Conservation (phyloP, 1,140 invertebrate species). For the Bombyx mori region DNA sequence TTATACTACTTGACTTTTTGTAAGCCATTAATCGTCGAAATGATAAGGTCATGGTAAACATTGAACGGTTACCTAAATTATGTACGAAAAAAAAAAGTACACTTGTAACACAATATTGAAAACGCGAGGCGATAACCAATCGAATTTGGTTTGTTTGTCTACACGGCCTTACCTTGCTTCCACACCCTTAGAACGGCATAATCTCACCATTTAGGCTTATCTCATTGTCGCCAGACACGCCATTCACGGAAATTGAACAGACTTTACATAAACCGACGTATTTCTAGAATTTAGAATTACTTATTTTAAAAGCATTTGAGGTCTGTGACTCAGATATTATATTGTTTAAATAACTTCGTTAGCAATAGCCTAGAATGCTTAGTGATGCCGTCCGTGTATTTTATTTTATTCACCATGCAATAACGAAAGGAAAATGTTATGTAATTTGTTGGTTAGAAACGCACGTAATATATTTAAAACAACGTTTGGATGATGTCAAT, state of each 20-base stretch:
- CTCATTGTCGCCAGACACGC: conserved; percentile 19
- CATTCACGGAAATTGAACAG: conserved; percentile 24
- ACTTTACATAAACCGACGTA: conserved; percentile 31
- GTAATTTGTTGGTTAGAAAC: conserved; percentile 4
- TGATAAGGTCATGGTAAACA: too few species aligned
- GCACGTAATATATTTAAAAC: conserved; percentile 11
- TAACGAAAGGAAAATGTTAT: neutral
- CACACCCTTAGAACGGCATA: conserved; percentile 14
- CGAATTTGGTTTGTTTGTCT: neutral
- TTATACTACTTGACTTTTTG: too few species aligned
- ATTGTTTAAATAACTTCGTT: conserved; percentile 11
- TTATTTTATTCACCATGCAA: conserved; percentile 1
- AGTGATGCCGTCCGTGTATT: neutral
- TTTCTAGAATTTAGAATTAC: conserved; percentile 22
- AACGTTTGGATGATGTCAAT: conserved; percentile 7
- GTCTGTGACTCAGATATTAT: conserved; percentile 12
- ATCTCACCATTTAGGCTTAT: conserved; percentile 22
- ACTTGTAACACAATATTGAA: too few species aligned
- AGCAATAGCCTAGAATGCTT: conserved; percentile 5
- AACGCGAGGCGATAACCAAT: too few species aligned
- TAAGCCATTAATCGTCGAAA: too few species aligned
- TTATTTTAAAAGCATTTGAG: conserved; percentile 20
- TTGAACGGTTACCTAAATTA: too few species aligned
- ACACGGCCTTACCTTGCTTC: conserved; percentile 7
- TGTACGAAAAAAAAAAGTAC: too few species aligned